Base-by-base conservation (phyloP, 1,140 invertebrate genomes). In the Drosophila mayri region DNA sequence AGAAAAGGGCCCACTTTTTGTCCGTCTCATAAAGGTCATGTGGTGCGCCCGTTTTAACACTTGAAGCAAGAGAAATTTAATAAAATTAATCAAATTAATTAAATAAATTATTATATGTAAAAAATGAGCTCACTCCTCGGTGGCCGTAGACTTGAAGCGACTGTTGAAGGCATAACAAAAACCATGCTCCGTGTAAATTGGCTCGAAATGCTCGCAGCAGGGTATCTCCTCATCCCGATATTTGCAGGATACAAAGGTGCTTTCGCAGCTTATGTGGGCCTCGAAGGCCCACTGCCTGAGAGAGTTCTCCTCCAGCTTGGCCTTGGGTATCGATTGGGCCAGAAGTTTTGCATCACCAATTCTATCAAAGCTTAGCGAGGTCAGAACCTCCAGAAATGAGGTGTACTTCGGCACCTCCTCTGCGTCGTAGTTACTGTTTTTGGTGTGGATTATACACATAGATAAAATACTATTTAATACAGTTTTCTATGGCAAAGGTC, bases 111-210 rank as follows among this genome's bases (percentile, higher is more conserved):
- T 18, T 3, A 10, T 1, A 20, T 43, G 11, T 22, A 18, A 3
- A 28, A 2, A 7, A 3, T 30, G 14, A 14, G 92, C 90, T 84
- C 75, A 93, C 92, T 93, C 91, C 18, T 82, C 83, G 4, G 66
- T 76, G 6, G 75, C 68, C 4, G 68, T 63, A 8, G 91, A 92
- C 49, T 93, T 93, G 67, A 94, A 94, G 62, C 93, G 88, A 3
- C 95, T 95, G 88, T 96, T 96, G 82, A 96, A 96, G 28, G 94
- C 94, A 67, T 95, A 96, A 81, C 96, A 96, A 80, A 95, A 95
- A 10, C 96, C 96, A 86, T 94, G 94, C 91, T 96, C 96, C 7
- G 95, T 96, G 73, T 95, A 95, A 18, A 95, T 93, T 5, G 95
- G 94, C 41, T 94, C 92, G 40, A 96, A 94, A 43, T 94, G 91